These are phyloP conservation scores for Mormoops blainvillei DNA, from an alignment of 2,113 vertebrate genomes.

Conservation along the genomic window DNA sequence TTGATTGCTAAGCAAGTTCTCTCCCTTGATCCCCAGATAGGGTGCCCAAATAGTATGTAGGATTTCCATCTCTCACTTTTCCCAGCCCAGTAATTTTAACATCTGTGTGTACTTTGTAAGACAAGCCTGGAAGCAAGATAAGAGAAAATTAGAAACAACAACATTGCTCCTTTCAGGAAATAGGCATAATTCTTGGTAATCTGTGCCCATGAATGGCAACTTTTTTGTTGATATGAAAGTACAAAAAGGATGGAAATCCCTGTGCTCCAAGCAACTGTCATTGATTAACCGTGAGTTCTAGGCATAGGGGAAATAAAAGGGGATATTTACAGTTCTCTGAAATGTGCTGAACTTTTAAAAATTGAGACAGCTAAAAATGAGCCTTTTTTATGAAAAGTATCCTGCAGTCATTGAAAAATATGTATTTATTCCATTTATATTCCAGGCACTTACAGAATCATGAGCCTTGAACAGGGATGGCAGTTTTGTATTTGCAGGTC, in stretches of 20 bases:
- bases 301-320: neutral
- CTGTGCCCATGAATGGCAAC: neutral
- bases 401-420: neutral
- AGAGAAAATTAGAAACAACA: neutral
- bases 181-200: neutral
- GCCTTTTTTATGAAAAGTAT: neutral
- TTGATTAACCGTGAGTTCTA: neutral
- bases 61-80: neutral
- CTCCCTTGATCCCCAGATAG: neutral
- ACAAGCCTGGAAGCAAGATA: neutral
- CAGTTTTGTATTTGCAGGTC: neutral
- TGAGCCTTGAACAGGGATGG: neutral
- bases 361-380: neutral
- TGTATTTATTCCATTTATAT: neutral
- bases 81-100: slow-evolving; percentile 14
- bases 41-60: neutral
- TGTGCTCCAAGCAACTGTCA: neutral
- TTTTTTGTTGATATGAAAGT: neutral
- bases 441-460: neutral
- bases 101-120: slow-evolving; percentile 46
- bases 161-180: neutral
- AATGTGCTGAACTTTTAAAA: neutral
- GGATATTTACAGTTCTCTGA: neutral
- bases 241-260: neutral
- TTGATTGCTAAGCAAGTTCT: neutral